Base-by-base conservation (phyloP, 1,140 invertebrate genomes). In the Drosophila leontia region DNA sequence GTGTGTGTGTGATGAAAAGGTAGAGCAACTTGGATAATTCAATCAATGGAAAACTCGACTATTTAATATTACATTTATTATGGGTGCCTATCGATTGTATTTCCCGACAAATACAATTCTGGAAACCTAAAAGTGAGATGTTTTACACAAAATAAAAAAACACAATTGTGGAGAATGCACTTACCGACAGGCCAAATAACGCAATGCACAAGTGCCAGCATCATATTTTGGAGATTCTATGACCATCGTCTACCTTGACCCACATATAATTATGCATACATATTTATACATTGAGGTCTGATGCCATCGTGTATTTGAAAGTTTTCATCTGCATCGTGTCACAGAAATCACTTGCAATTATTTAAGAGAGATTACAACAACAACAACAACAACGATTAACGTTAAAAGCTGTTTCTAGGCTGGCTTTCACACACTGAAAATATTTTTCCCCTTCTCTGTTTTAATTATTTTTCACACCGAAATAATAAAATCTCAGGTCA, bases 161-260 rank as follows among this genome's bases (percentile, higher is more conserved):
- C 5, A 23, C 3, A 9, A 17, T 5, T 23, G 6, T 7, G 3
- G 7, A 1, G 35, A n/a, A 41, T 12, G 35, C 15, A 39, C 55
- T 42, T 34, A 63, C 37, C 55, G 55, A 64, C 26, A 45, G 56
- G 56, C 56, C 55, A 60, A 59, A 63, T 32, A 32, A 59, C 39
- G 56, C 61, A 59, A 34, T 35, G 60, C 48, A 61, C 53, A 61
- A 62, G 60, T 15, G 48, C 34, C 23, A 56, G n/a, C 50, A 19
- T 35, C 41, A 62, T 65, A 61, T 60, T 64, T 42, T 62, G 62
- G 41, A 44, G 39, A 44, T 62, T 65, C 41, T 44, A 23, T 42
- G 57, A 61, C 17, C 37, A 61, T 61, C 32, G 57, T 61, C 29
- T 65, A 65, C 37, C 59, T 61, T 65, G 62, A 65, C 62, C 62